phyloP scores from a whole-genome alignment of 2,888 invertebrate genomes.

The Cancer borealis region DNA sequence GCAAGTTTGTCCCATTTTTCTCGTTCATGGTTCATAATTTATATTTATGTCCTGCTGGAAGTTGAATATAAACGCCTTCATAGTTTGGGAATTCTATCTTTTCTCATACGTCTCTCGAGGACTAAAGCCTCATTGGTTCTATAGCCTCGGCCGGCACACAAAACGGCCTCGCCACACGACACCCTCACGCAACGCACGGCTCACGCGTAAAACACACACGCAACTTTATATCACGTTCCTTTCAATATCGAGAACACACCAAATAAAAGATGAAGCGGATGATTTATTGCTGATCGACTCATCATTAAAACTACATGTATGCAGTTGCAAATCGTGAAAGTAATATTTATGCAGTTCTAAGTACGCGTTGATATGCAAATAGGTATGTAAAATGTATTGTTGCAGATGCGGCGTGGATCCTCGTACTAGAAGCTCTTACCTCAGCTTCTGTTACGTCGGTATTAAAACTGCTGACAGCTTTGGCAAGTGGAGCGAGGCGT shows the following conservation, averaged over 20 bases:
- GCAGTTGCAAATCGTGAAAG: not conserved
- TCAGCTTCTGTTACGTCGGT: too few relatives aligned
- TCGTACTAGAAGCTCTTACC: too few relatives aligned
- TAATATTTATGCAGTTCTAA: not conserved
- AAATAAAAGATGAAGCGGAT: not conserved
- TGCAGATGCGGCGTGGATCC: not conserved
- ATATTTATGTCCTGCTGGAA: slow-evolving; percentile 53
- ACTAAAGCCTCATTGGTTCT: slow-evolving; percentile 43
- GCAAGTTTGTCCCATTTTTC: slow-evolving; percentile 62
- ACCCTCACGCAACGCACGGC: not conserved
- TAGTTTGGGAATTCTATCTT: slow-evolving; percentile 50
- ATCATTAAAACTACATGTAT: not conserved
- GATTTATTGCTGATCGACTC: not conserved
- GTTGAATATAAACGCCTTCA: slow-evolving; percentile 65
- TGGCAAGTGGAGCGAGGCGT: too few relatives aligned
- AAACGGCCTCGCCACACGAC: slow-evolving; percentile 18
- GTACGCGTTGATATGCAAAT: not conserved
- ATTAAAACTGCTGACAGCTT: too few relatives aligned
- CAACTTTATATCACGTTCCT: not conserved
- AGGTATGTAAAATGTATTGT: not conserved
- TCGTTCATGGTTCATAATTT: slow-evolving; percentile 57
- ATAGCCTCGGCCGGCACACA: slow-evolving; percentile 15
- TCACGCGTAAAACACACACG: not conserved
- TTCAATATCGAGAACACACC: not conserved
- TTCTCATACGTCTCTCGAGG: slow-evolving; percentile 31